Percentiles rank a stretch among this genome's conserved stretches.
These are phyloP conservation scores for Cyanistes caeruleus DNA, from an alignment of 2,113 vertebrate genomes.

Conservation along the genomic window DNA sequence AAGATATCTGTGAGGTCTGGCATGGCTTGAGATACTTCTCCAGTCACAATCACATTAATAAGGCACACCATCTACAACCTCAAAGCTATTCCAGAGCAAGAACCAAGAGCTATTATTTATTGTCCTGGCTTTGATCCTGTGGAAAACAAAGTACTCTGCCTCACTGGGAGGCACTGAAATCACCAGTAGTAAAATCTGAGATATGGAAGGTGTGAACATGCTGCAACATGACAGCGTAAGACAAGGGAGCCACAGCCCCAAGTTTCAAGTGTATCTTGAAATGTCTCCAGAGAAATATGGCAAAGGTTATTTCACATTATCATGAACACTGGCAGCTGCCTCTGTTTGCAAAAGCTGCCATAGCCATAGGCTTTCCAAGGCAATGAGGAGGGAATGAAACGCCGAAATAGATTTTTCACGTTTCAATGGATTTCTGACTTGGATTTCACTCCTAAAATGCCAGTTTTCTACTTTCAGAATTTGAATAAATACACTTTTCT, in stretches of 20 bases:
- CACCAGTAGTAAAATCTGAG: neutral
- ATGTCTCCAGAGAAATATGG: neutral
- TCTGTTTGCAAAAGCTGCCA: neutral
- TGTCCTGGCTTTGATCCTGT: neutral
- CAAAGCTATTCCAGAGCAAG: neutral
- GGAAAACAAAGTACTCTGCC: neutral
- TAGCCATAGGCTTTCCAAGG: neutral
- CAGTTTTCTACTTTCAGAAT: neutral
- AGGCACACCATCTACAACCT: neutral
- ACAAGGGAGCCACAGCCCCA: neutral
- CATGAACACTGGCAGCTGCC: neutral
- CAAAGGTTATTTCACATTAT: neutral
- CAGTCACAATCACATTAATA: neutral
- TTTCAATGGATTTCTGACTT: neutral
- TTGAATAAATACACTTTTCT: neutral
- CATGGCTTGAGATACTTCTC: neutral
- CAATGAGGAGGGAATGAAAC: neutral
- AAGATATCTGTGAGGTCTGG: neutral
- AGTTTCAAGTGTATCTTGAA: neutral
- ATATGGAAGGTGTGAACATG: neutral
- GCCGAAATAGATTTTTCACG: neutral
- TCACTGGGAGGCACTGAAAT: neutral
- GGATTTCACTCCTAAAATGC: neutral
- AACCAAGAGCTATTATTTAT: neutral
- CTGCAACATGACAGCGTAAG: fast-evolving